A percentile compares a stretch with the other conserved stretches of the same genome.
phyloP scores from a whole-genome alignment of 1,140 invertebrate species.

The Atopsyche davidsoni region DNA sequence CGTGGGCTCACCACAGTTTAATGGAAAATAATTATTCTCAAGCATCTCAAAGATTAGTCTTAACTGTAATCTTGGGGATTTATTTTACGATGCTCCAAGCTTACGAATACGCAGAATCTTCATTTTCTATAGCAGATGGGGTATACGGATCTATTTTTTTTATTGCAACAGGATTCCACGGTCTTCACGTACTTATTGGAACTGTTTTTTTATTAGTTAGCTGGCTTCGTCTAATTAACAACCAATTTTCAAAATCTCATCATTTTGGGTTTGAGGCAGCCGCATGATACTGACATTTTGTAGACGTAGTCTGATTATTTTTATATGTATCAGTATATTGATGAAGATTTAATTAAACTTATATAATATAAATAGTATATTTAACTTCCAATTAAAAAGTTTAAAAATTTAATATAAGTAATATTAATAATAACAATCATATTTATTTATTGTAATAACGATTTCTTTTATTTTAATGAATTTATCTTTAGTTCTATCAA shows the following conservation, averaged over 20 bases:
- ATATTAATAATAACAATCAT: constrained; percentile 38
- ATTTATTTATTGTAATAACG: constrained; percentile 38
- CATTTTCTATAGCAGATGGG: constrained; percentile 41
- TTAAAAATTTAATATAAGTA: constrained; percentile 49
- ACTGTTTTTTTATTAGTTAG: constrained; percentile 55
- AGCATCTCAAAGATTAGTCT: constrained; percentile 39
- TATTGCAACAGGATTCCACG: constrained; percentile 67
- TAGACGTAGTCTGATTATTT: constrained; percentile 68
- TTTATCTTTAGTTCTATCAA: constrained; percentile 43
- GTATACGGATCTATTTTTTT: constrained; percentile 63
- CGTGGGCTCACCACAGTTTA: constrained; percentile 49
- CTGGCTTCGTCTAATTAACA: constrained; percentile 46
- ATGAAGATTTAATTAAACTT: constrained; percentile 56
- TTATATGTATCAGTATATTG: constrained; percentile 62
- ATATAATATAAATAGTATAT: constrained; percentile 63
- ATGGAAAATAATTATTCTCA: constrained; percentile 45
- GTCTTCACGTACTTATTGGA: constrained; percentile 65
- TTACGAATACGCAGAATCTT: constrained; percentile 46
- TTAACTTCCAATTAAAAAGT: constrained; percentile 63
- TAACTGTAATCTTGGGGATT: constrained; percentile 52
- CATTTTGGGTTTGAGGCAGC: constrained; percentile 3
- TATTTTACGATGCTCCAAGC: no score
- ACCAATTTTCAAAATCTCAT: constrained; percentile 34
- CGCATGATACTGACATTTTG: constrained; percentile 69
- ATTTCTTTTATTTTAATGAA: constrained; percentile 45